These are phyloP conservation scores for Patagioenas fasciata DNA, from an alignment of 2,113 vertebrate species.

Conservation along the genomic window DNA sequence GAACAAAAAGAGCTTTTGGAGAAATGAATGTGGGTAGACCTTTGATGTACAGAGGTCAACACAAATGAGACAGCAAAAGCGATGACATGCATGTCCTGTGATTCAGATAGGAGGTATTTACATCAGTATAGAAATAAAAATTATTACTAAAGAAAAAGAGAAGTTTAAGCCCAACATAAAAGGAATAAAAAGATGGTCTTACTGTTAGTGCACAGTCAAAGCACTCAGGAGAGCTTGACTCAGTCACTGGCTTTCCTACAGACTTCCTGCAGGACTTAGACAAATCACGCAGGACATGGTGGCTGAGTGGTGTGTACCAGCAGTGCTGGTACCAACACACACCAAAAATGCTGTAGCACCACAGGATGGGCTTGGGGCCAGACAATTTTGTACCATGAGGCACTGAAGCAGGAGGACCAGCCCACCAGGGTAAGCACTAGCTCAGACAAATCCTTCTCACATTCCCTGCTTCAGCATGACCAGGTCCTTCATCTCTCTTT, in stretches of 20 bases:
- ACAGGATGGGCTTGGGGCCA: not conserved
- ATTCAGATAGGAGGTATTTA: not conserved
- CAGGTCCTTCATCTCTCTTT: not conserved
- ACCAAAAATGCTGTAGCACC: not conserved
- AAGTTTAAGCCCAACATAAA: not conserved
- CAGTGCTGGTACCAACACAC: accelerated
- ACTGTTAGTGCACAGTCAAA: not conserved
- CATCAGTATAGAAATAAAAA: not conserved
- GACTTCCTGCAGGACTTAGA: not conserved
- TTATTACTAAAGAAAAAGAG: not conserved
- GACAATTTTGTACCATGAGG: not conserved
- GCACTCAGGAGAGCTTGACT: not conserved
- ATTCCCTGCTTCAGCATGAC: not conserved
- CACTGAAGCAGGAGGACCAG: not conserved
- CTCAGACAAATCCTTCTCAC: not conserved
- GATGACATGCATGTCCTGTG: not conserved
- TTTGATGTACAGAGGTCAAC: not conserved
- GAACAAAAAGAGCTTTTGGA: not conserved
- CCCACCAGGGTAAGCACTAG: not conserved
- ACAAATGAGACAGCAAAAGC: conserved; percentile 3
- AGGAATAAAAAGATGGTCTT: not conserved
- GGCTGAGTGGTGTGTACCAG: accelerated
- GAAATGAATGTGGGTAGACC: not conserved
- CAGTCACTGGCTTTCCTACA: not conserved
- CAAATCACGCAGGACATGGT: not conserved